Conservation (phyloP, 1,140 invertebrate genomes). For the Drosophila pseudoobscura region DNA sequence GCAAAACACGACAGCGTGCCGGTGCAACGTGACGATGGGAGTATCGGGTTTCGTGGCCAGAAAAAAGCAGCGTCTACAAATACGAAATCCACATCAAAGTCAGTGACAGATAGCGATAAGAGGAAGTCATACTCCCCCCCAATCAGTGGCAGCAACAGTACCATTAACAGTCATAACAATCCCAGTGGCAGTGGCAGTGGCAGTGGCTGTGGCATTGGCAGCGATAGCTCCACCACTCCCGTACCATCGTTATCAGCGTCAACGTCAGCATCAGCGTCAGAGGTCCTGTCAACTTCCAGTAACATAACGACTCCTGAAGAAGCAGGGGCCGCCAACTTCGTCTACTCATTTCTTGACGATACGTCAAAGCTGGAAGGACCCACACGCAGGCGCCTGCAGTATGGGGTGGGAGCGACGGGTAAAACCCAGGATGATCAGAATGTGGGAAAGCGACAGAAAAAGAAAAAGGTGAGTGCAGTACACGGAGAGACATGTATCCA, state of each 20-base stretch:
- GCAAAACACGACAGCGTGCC: too few relatives aligned
- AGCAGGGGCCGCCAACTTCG: neutral
- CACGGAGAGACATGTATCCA: too few relatives aligned
- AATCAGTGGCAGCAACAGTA: neutral
- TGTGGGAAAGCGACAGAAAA: slow-evolving; percentile 73
- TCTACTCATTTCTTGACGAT: slow-evolving; percentile 17
- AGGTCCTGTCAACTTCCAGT: neutral
- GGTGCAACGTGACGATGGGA: too few relatives aligned
- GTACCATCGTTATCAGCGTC: too few relatives aligned
- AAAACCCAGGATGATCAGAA: slow-evolving; percentile 75
- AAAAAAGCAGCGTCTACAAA: too few relatives aligned
- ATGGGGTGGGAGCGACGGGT: slow-evolving; percentile 63
- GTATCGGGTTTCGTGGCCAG: too few relatives aligned
- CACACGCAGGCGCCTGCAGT: slow-evolving; percentile 24
- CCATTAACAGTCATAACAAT: slow-evolving; percentile 25
- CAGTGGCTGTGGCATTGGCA: too few relatives aligned
- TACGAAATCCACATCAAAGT: neutral
- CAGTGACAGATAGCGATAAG: neutral
- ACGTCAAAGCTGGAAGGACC: slow-evolving; percentile 24
- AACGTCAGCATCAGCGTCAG: neutral
- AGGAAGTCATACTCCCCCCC: neutral
- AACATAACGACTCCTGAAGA: neutral
- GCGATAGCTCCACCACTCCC: too few relatives aligned
- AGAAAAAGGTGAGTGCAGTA: slow-evolving; percentile 69
- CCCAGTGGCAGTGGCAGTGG: too few relatives aligned